phyloP scores from a whole-genome alignment of 2,113 vertebrate genomes.

The Taxidea taxus region DNA sequence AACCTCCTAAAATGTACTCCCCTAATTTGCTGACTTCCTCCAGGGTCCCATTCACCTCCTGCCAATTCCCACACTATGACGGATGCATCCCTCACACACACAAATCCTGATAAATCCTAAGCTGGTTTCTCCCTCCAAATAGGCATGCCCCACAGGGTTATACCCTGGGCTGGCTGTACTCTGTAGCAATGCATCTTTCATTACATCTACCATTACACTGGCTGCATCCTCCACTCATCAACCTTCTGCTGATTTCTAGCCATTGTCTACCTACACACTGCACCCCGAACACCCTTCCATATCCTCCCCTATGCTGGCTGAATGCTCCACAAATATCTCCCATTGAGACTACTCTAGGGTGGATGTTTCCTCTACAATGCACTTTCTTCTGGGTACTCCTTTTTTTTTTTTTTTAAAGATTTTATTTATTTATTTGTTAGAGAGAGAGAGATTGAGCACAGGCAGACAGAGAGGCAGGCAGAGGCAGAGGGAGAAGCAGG shows the following conservation, averaged over 20 bases:
- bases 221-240: background rate
- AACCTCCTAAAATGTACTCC: background rate
- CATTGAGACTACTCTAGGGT: background rate
- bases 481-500: no score
- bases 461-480: no score
- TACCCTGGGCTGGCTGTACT: background rate
- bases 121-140: background rate
- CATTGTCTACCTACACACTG: background rate
- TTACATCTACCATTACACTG: background rate
- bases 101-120: background rate
- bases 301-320: background rate
- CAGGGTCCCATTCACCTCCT: background rate
- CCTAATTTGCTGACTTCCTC: background rate
- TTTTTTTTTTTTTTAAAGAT: no score
- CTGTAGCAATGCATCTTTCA: background rate
- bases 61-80: background rate
- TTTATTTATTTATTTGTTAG: no score
- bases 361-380: background rate
- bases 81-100: background rate
- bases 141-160: background rate
- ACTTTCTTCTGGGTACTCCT: background rate
- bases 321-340: background rate
- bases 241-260: background rate
- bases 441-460: no score
- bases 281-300: background rate